Evolutionary conservation across 2,888 invertebrate genomes (phyloP), one percentile per base, ranked within the genome.

Genomic region (Leucozona laternaria): DNA sequence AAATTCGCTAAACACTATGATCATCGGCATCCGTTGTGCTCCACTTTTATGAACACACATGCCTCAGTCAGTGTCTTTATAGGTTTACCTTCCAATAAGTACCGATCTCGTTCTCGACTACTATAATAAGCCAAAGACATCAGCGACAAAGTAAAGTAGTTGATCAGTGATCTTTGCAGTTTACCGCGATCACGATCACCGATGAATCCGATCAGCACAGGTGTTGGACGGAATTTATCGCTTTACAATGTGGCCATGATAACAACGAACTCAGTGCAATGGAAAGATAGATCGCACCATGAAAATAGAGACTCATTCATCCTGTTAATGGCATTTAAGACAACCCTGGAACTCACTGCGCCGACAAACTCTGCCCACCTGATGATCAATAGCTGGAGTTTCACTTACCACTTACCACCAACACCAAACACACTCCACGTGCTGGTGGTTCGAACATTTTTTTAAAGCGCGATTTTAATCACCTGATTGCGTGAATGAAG

Each of bases 171-270:
- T 79, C 20, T 57, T 43, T 50, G 22, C 55, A 25, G 48, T 31
- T 43, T 43, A 31, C 40, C 55, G 34, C 70, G 76, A 68, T 80
- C 80, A 62, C 53, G 68, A 80, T 80, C 77, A 48, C 25, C 28
- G 64, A 64, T 64, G 25, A 53, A 25, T 28, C 11, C 45, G 45
- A 64, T 66, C 31, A 28, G 6, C 86, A 66, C 82, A 82, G 73
- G 86, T 86, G 86, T 79, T 82, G 75, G 82, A 75, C 20, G 75
- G 86, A 86, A 86, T 86, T 86, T 86, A 86, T 86, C 78, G 82
- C 64, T 50, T 45, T 45, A 66, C 75, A 82, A 53, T 79, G 70
- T 62, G 43, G 62, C 68, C 45, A 57, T 68, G 68, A 77, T 70
- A 77, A 55, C 55, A 78, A 53, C 70, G 66, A 66, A 64, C 25